These are phyloP conservation scores for Perdita meconis DNA, from an alignment of 2,888 invertebrate species.

Conservation along the genomic window DNA sequence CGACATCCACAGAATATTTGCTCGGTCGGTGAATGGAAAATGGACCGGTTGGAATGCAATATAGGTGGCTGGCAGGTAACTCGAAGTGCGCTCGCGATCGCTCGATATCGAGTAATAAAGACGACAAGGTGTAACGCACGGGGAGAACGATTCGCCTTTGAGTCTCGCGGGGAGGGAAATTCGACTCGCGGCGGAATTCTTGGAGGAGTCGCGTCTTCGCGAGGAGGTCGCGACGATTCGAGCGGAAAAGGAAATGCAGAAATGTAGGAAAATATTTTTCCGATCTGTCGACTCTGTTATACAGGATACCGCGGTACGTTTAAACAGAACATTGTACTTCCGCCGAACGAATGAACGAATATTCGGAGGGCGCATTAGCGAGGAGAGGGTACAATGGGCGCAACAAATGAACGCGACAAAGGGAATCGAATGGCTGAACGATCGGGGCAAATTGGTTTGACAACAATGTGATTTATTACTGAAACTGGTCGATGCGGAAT, in stretches of 20 bases:
- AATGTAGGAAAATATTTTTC: too few relatives aligned
- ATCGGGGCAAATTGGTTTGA: slow-evolving; percentile 51
- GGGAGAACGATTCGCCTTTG: slow-evolving; percentile 19
- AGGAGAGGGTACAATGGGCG: slow-evolving; percentile 21
- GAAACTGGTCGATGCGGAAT: slow-evolving; percentile 28
- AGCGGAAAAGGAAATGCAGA: too few relatives aligned
- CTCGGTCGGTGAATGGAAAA: slow-evolving; percentile 35
- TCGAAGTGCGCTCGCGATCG: slow-evolving; percentile 28
- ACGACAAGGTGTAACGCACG: slow-evolving; percentile 17
- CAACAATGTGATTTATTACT: slow-evolving; percentile 54
- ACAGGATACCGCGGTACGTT: too few relatives aligned
- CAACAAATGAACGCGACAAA: slow-evolving; percentile 49
- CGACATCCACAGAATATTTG: slow-evolving; percentile 40
- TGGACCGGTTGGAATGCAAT: slow-evolving; percentile 54
- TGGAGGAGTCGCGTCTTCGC: not conserved
- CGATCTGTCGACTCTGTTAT: too few relatives aligned
- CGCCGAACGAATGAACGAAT: slow-evolving; percentile 3
- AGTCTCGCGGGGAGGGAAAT: not conserved
- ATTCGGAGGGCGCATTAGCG: slow-evolving; percentile 23
- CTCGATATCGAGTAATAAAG: slow-evolving; percentile 15
- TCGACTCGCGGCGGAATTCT: not conserved
- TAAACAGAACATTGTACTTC: not conserved
- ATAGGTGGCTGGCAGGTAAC: slow-evolving; percentile 43
- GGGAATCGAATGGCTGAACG: slow-evolving; percentile 43
- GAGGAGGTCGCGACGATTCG: not conserved